Evolutionary conservation across 2,113 vertebrate genomes (phyloP), one percentile per base, ranked within the genome.

Genomic region (Alligator sinensis): DNA sequence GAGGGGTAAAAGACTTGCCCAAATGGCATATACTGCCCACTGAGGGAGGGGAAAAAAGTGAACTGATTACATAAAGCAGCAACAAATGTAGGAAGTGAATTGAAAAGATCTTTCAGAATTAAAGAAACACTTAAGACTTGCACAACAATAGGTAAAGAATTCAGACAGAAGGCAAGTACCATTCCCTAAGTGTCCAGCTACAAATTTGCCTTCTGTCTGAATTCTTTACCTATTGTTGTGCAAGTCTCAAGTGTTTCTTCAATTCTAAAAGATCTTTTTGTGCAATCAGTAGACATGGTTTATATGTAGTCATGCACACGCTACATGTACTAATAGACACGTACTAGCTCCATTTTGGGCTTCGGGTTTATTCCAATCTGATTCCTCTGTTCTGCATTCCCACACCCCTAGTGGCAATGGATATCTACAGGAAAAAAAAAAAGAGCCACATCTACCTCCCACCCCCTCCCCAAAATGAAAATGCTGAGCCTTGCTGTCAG

Each of bases 391-490:
- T 55, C 55, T 17, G 84, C 15, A 77, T 77, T 66, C 38, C 76
- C 9, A 82, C 27, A 21, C 19, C 21, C 27, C 47, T 81, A 70
- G 57, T 2, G 2, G 30, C 5, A 38, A 22, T 47, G 47, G 7
- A 47, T 47, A 47, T 22, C 15, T 16, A 54, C 72, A 27, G 74
- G 27, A 28, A 24, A 27, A 75, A 3, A 3, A 38, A n/a, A 4
- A 17, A 0, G 66, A 8, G 19, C 25, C 58, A 64, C 28, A 74
- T 59, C 34, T 77, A 2, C 2, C 4, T 22, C 70, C 77, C 19
- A 30, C 30, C 25, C 47, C 47, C 47, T 11, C 9, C 2, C 1
- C 24, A 3, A 15, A 63, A 17, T 0, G 27, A 24, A 38, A 19
- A 55, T 3, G 27, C 68, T 0, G 1, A 91, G 3, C 25, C 64